A percentile compares a stretch with the other conserved stretches of the same genome.
phyloP scores from a whole-genome alignment of 2,888 invertebrate genomes.

The Folsomia manolachei region DNA sequence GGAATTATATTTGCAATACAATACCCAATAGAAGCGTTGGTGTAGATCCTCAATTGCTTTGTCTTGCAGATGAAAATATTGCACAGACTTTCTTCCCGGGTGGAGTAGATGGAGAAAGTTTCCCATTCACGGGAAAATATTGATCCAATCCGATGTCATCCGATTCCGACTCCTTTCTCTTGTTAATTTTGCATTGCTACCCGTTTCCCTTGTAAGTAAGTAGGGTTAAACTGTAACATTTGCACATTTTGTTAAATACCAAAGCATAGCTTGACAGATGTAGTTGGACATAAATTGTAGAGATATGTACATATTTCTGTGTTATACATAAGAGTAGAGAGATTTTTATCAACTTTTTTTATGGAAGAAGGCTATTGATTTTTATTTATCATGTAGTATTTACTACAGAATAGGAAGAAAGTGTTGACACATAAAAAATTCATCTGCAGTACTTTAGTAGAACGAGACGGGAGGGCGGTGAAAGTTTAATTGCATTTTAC shows the following conservation, averaged over 20 bases:
- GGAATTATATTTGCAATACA: no score
- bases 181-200: background rate
- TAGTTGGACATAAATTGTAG: background rate
- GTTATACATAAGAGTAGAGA: no score
- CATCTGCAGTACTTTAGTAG: no score
- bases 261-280: background rate
- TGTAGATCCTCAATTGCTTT: no score
- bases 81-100: background rate
- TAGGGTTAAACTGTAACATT: background rate
- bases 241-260: background rate
- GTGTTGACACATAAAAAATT: no score
- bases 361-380: background rate
- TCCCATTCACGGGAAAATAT: background rate
- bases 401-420: no score
- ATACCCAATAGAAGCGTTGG: no score
- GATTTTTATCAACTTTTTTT: no score
- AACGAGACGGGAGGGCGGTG: no score
- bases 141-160: background rate
- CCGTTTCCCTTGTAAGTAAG: background rate
- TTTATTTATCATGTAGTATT: background rate
- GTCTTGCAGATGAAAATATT: no score
- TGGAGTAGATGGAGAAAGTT: slow-evolving; percentile 6
- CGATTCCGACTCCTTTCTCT: background rate
- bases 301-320: no score
- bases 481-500: no score